Evolutionary conservation across 2,888 invertebrate species (phyloP), one percentile per base, ranked within the genome.

Genomic region (Hyposoter dolosus): DNA sequence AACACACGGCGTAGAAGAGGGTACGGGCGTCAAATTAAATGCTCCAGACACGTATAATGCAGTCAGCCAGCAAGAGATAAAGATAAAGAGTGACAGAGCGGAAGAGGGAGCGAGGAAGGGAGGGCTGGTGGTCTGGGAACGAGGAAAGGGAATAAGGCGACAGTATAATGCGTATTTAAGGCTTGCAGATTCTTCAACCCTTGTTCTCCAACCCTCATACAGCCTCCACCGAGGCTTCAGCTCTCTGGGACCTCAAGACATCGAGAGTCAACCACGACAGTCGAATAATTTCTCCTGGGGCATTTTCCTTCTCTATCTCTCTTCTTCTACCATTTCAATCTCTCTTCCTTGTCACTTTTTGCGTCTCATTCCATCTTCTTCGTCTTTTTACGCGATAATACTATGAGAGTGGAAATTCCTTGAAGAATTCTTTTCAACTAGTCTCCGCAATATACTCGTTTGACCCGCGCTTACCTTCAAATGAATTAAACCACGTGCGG

Each of bases 211-310:
- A 53, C 68, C 35, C 56, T 28, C 45, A 45, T 71, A 45, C 53
- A 28, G 19, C 43, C 19, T 66, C 45, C 53, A 19, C 7, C 7
- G 60, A 15, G 79, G 32, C 23, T 68, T 53, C 66, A 43, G 53
- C 69, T 79, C 40, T 65, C 63, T 35, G 7, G n/a, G 19, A 60
- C 17, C 35, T 71, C 50, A 40, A 80, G 71, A 65, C 43, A 28
- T 60, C 74, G 69, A 68, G 68, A 75, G n/a, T 53, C 28, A 77
- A 82, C 78, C 82, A 75, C 43, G 68, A 76, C 82, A 53, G 71
- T 83, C 85, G 83, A 85, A 72, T 80, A 80, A 85, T 85, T 85
- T 83, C 82, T 85, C 82, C 28, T 72, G 85, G 85, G 82, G 79
- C 47, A 56, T 32, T 47, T 68, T 45, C 78, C 65, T n/a, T 50